Conservation (phyloP, 2,888 invertebrate genomes). For the Eilema depressum region DNA sequence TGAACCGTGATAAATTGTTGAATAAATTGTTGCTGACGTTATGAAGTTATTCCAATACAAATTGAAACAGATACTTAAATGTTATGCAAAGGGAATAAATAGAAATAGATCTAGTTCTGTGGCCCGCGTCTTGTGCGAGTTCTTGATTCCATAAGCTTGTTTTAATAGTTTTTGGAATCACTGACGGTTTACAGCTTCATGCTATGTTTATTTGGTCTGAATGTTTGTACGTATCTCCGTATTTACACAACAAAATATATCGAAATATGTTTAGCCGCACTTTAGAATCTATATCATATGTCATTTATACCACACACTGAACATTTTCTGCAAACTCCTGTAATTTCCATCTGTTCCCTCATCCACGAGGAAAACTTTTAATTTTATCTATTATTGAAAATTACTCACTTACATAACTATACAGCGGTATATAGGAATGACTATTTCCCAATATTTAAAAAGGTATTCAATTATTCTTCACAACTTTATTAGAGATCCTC, state of each 20-base stretch:
- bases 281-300: no score
- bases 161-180: background rate
- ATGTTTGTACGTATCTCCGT: background rate
- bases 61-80: background rate
- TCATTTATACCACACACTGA: no score
- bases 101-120: background rate
- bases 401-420: no score
- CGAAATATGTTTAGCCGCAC: no score
- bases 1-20: background rate
- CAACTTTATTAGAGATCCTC: background rate
- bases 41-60: background rate
- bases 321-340: no score
- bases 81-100: background rate
- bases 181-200: background rate
- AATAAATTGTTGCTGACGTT: no score
- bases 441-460: no score
- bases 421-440: no score
- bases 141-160: background rate
- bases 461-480: background rate
- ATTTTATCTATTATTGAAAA: no score
- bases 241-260: no score
- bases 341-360: no score
- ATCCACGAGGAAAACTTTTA: no score
- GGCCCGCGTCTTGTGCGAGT: background rate
- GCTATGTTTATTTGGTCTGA: background rate